A percentile compares a stretch with the other conserved stretches of the same genome.
Evolutionary conservation across 1,140 invertebrate species (phyloP).

Genomic region (Tenebrio molitor): DNA sequence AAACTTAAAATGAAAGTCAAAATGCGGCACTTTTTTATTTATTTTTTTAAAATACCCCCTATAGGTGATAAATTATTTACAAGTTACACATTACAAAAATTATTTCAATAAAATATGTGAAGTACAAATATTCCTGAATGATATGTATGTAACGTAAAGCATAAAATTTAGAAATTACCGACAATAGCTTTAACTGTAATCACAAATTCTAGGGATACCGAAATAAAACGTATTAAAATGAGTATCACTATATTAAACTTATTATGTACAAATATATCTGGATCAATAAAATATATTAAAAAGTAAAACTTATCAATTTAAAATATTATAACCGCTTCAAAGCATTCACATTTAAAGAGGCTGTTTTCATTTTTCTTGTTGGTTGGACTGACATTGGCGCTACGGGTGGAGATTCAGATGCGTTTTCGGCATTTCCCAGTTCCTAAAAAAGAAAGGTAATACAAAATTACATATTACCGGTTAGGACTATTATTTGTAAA

Average conservation of each 20-base stretch:
- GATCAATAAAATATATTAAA: slow-evolving; percentile 61
- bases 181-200: neutral
- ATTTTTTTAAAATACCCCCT: slow-evolving; percentile 52
- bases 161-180: slow-evolving; percentile 52
- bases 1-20: no score
- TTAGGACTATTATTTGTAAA: no score
- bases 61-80: slow-evolving; percentile 55
- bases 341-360: slow-evolving; percentile 72
- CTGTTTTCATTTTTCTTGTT: slow-evolving; percentile 79
- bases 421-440: slow-evolving; percentile 71
- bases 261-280: slow-evolving; percentile 62
- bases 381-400: slow-evolving; percentile 86
- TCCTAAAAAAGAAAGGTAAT: slow-evolving; percentile 69
- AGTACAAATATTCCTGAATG: slow-evolving; percentile 52
- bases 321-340: slow-evolving; percentile 71
- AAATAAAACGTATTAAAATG: slow-evolving; percentile 50
- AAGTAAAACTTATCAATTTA: slow-evolving; percentile 58
- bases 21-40: no score
- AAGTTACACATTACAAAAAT: slow-evolving; percentile 57
- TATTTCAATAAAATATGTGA: slow-evolving; percentile 55
- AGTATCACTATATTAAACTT: slow-evolving; percentile 59
- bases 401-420: slow-evolving; percentile 74
- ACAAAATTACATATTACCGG: slow-evolving; percentile 14
- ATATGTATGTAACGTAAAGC: slow-evolving; percentile 39
- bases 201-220: slow-evolving; percentile 7